Conservation (phyloP, 2,113 vertebrate species). For the Microcebus murinus region DNA sequence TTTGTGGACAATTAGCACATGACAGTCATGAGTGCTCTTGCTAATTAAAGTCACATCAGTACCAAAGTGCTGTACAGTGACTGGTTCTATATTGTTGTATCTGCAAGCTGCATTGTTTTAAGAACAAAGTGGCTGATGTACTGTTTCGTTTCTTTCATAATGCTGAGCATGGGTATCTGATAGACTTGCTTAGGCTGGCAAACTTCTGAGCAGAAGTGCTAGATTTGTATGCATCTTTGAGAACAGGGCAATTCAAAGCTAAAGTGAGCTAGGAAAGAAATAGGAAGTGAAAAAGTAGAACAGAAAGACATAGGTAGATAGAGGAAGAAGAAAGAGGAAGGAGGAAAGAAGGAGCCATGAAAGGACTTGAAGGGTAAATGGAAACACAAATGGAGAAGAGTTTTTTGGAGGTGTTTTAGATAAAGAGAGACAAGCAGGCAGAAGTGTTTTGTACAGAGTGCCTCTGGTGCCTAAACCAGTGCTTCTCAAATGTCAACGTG, state of each 20-base stretch:
- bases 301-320: conserved; percentile 58
- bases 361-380: conserved; percentile 49
- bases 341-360: conserved; percentile 27
- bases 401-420: neutral
- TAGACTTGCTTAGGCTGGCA: conserved; percentile 69
- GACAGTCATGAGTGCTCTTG: conserved; percentile 38
- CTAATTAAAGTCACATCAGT: conserved; percentile 38
- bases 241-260: conserved; percentile 40
- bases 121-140: conserved; percentile 11
- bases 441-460: neutral
- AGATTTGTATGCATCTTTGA: conserved; percentile 37
- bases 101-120: neutral
- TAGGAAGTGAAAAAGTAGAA: conserved; percentile 68
- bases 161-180: conserved; percentile 57
- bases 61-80: neutral
- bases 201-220: conserved; percentile 66
- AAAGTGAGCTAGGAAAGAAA: conserved; percentile 62
- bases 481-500: neutral
- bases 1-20: conserved; percentile 20
- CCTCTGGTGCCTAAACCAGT: neutral
- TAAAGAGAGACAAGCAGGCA: neutral
- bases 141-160: conserved; percentile 51
- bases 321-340: conserved; percentile 73
- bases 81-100: neutral
- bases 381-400: conserved; percentile 40